Base-by-base conservation (phyloP, 2,888 invertebrate species). In the Acanthosepion lycidas region DNA sequence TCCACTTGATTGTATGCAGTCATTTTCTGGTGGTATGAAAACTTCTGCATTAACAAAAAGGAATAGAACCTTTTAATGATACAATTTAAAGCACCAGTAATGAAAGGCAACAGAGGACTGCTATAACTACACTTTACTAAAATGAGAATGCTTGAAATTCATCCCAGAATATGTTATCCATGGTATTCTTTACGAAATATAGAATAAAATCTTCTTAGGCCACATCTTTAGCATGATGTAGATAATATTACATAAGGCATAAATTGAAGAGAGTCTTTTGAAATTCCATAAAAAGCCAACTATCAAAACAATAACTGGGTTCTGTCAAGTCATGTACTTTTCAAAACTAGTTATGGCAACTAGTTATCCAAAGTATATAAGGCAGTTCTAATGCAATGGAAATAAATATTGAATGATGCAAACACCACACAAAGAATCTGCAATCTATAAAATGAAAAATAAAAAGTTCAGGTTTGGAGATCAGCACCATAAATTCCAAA, bases 121-220 rank as follows among this genome's bases (percentile, higher is more conserved):
- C 78, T 78, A 78, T 33, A 78, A 78, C 78, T 78, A 78, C 12
- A n/a, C 78, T 15, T n/a, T 33, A n/a, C n/a, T n/a, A 78, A 33
- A 78, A 78, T 18, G n/a, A 78, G n/a, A 78, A 78, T 78, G n/a
- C 33, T 78, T 78, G 12, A n/a, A n/a, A n/a, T 78, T 78, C 33
- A 12, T 78, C n/a, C 12, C n/a, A 33, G 78, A 78, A 78, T 78
- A 78, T 78, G 78, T 78, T 78, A 78, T 78, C 78, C n/a, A 78
- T 78, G 12, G 23, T 64, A 64, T 64, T 64, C 64, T 23, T 78
- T n/a, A n/a, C n/a, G n/a, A n/a, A 78, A 78, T 78, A n/a, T 78
- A 78, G n/a, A 78, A 78, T 78, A 78, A 78, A n/a, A 78, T 78
- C 78, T n/a, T 78, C n/a, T 78, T 78, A n/a, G n/a, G n/a, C 78